Evolutionary conservation across 1,140 invertebrate species (phyloP), one percentile per base, ranked within the genome.

Genomic region (Danaus melanippus): DNA sequence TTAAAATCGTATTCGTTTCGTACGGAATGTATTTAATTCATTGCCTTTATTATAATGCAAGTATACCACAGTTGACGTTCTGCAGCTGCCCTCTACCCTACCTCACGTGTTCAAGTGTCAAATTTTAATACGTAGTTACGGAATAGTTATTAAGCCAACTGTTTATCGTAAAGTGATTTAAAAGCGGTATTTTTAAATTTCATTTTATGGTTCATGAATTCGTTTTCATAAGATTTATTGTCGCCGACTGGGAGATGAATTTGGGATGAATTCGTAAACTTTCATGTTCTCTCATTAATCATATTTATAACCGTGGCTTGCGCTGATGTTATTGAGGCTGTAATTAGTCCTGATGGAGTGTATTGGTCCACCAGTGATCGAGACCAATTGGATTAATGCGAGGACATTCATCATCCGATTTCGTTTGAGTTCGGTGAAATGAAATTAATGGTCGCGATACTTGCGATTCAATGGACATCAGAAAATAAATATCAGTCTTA

Each of bases 71-170:
- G 21, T 32, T 32, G 6, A 32, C 0, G 6, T 15, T 3, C 21
- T 7, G 21, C 21, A 32, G 21, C 21, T 32, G 21, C 21, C 21
- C 7, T 32, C 21, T 15, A 32, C 21, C 21, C 21, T 32, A 32
- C 21, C 21, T 32, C 21, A 5, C 6, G 21, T 32, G 21, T 32
- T 32, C 47, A 56, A 51, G 58, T 55, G 58, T 61, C 58, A 56
- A 58, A 56, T 61, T 46, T 65, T 65, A 60, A 61, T 61, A 58
- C 55, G 53, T 10, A 9, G 4, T 12, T 32, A 41, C 39, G 41
- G 39, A 50, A 50, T 39, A 50, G 48, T 41, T 10, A 40, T 12
- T 32, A 32, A 32, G 7, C 21, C 21, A 32, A 32, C 21, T 32
- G 21, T 32, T 3, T 7, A 32, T 32, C 6, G 6, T 7, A 1